Evolutionary conservation across 2,113 vertebrate species (phyloP), one percentile per base, ranked within the genome.

Genomic region (Cisticola juncidis): DNA sequence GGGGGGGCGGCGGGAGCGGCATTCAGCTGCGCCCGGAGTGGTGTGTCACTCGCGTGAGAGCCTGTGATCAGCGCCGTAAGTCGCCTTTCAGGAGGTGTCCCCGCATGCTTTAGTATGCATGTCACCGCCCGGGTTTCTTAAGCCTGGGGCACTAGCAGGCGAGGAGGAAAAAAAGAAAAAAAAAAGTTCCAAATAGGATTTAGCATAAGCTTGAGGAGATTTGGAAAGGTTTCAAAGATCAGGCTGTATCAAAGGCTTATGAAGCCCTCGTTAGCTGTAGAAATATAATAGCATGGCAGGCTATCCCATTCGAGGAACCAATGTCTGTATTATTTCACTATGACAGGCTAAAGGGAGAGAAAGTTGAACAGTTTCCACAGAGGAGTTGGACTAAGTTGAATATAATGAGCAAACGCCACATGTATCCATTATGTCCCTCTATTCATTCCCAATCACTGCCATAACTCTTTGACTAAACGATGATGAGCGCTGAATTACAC

Each of bases 221-320:
- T 99, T 98, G 98, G 98, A 98, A 97, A 98, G 98, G 98, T 99
- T 99, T 99, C 98, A 98, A 99, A 99, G 98, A 98, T 98, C 98
- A 99, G 98, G 98, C 99, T 98, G 98, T 99, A 99, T 99, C 98
- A 99, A 99, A 99, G 98, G 98, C 98, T 98, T 98, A 98, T 99
- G 99, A 99, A 99, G 98, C 97, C 98, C 99, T 99, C 98, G 98
- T 99, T 99, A 99, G 98, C 97, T 98, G 98, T 95, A 92, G 97
- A 93, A 97, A 98, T 97, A 99, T 98, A 99, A 99, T 99, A 98
- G 98, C 98, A 36, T 98, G 98, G 98, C 98, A 97, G 99, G 98
- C 98, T 98, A 98, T 97, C 97, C 97, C 97, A 97, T 96, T 97
- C 91, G 98, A 98, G 95, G 96, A 95, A 97, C 97, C 98, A 95